Percentiles rank a stretch among this genome's conserved stretches.
Conservation (phyloP, 2,888 invertebrate species). For the Microchrysa polita region DNA sequence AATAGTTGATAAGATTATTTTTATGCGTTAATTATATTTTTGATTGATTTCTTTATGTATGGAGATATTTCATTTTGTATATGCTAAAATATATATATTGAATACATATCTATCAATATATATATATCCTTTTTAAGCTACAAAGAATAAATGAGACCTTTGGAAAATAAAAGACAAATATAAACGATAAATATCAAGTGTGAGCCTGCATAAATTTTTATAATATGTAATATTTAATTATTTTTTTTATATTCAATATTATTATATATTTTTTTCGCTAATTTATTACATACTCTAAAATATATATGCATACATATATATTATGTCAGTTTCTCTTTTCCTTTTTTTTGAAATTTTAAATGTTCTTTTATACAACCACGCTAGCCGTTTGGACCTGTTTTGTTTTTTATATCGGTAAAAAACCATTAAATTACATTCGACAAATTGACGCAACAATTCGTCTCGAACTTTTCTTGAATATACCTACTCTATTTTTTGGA, state of each 20-base stretch:
- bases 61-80: no score
- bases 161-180: neutral
- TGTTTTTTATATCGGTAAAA: no score
- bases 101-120: no score
- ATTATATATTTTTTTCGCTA: constrained; percentile 39
- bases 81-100: no score
- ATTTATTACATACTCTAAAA: constrained; percentile 35
- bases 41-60: constrained; percentile 7
- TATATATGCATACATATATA: no score
- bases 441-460: no score
- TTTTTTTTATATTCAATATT: constrained; percentile 39
- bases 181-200: constrained; percentile 39
- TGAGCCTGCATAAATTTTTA: constrained; percentile 32
- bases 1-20: constrained; percentile 32
- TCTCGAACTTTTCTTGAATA: no score
- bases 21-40: constrained; percentile 25
- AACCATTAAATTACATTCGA: no score
- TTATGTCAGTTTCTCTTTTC: neutral
- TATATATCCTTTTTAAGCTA: constrained; percentile 28
- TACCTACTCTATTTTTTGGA: no score
- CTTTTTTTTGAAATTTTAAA: constrained; percentile 30
- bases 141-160: constrained; percentile 39
- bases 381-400: no score
- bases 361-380: no score
- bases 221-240: constrained; percentile 40